Evolutionary conservation across 2,797 vertebrate genomes (phyloP).

Genomic region (Cyclopterus lumpus): DNA sequence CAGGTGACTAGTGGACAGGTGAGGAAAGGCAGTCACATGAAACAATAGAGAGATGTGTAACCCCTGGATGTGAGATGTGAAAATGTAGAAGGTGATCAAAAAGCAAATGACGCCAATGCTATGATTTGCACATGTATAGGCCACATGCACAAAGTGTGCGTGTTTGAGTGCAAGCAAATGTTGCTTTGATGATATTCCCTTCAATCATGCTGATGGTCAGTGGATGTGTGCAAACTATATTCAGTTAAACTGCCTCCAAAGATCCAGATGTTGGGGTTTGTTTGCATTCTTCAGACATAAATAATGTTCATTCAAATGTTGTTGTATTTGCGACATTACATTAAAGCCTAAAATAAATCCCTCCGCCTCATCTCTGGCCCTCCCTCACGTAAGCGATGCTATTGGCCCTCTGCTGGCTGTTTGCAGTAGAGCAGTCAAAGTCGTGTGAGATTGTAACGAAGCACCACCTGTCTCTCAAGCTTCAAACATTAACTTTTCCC

Average conservation of each 20-base stretch:
- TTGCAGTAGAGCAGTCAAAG: not conserved
- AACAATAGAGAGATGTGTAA: not conserved
- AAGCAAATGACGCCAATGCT: not conserved
- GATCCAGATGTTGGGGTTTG: not conserved
- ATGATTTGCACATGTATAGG: not conserved
- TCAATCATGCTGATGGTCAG: not conserved
- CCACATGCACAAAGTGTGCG: not conserved
- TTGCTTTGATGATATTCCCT: not conserved
- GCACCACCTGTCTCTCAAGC: not conserved
- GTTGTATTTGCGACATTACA: not conserved
- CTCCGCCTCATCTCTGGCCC: too few relatives aligned
- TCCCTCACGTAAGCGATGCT: not conserved
- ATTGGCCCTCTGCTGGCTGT: conserved; percentile 23
- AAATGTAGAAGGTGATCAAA: not conserved
- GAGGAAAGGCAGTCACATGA: too few relatives aligned
- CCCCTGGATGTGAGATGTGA: not conserved
- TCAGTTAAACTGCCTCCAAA: not conserved
- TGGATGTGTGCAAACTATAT: not conserved
- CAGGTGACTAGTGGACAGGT: not conserved
- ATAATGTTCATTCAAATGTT: not conserved
- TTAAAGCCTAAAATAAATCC: not conserved
- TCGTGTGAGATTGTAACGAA: not conserved
- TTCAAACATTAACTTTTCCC: not conserved
- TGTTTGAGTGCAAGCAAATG: not conserved
- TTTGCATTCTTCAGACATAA: not conserved